Percentiles rank a stretch among this genome's conserved stretches.
Evolutionary conservation across 2,797 vertebrate genomes (phyloP).

Genomic region (Cynodonichthys magdalenae): DNA sequence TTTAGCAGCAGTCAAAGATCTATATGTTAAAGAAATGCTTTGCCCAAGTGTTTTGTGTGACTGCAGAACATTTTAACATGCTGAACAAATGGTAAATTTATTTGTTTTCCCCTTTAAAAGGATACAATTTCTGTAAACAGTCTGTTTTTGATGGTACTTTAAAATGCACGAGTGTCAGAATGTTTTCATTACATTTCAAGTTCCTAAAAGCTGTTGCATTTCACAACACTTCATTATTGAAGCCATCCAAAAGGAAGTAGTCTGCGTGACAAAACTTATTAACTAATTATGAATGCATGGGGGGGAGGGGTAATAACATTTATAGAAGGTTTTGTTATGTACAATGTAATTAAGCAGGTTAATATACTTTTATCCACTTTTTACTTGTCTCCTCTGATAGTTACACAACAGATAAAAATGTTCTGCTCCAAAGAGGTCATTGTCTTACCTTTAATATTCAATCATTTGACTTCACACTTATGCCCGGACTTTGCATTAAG

Average conservation of each 20-base stretch:
- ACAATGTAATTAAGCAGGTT: constrained; percentile 6
- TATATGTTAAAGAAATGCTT: no score
- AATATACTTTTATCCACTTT: neutral
- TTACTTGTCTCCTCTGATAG: neutral
- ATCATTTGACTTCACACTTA: constrained; percentile 15
- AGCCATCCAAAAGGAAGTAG: neutral
- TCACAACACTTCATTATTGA: neutral
- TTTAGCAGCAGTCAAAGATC: no score
- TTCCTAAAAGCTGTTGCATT: constrained; percentile 13
- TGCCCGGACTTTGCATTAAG: constrained; percentile 18
- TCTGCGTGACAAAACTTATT: neutral
- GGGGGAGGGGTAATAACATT: neutral
- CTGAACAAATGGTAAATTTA: neutral
- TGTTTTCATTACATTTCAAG: constrained; percentile 1
- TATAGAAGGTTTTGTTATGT: neutral
- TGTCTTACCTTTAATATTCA: constrained; percentile 17
- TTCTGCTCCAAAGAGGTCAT: constrained; percentile 1
- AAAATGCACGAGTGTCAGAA: neutral
- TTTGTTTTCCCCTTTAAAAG: neutral
- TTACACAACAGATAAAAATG: neutral
- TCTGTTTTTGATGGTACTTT: neutral
- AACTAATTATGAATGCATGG: neutral
- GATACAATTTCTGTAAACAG: constrained; percentile 1
- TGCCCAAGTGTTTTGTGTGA: no score
- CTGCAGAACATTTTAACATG: neutral